Base-by-base conservation (phyloP, 2,113 vertebrate species). In the Dinomys branickii region DNA sequence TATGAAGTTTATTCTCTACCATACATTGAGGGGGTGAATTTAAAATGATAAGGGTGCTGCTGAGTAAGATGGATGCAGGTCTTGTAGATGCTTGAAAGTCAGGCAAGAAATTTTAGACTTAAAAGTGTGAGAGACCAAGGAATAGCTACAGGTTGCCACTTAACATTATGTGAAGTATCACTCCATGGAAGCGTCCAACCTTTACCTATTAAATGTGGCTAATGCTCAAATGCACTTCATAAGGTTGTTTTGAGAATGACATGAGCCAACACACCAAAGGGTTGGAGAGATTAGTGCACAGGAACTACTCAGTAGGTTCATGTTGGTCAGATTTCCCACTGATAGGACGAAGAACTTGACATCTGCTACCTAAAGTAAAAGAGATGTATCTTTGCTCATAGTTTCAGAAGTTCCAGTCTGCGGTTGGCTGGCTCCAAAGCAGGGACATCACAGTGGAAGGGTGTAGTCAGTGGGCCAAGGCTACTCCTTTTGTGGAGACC, bases 1-100 rank as follows among this genome's bases (percentile, higher is more conserved):
- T 92, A 38, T 47, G 12, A 86, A 89, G 73, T 85, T 96, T 61
- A 85, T 93, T 50, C 83, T 61, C 85, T 83, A 92, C 65, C 47
- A 81, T 52, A 44, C 33, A 26, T 38, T 3, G 24, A 5, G 35
- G 44, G 5, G 85, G 84, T 14, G 35, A 63, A 73, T 30, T 61
- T 59, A 56, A 85, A 94, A 95, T 26, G 84, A 4, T 41, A 65
- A 65, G 24, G 3, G 9, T 56, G 54, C 35, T 71, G 65, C 52
- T 86, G 38, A 81, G 65, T 35, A 41, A 52, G 41, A 82, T 38
- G 47, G 4, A 35, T 47, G 3, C 22, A 52, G 78, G 11, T 56
- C 35, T 50, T 28, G 19, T 13, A 58, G 44, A 50, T 26, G 35
- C 13, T 78, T 47, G 22, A 44, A 65, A 77, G 26, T 19, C 73